phyloP scores from a whole-genome alignment of 2,888 invertebrate species.

The Ormyrus thymus region DNA sequence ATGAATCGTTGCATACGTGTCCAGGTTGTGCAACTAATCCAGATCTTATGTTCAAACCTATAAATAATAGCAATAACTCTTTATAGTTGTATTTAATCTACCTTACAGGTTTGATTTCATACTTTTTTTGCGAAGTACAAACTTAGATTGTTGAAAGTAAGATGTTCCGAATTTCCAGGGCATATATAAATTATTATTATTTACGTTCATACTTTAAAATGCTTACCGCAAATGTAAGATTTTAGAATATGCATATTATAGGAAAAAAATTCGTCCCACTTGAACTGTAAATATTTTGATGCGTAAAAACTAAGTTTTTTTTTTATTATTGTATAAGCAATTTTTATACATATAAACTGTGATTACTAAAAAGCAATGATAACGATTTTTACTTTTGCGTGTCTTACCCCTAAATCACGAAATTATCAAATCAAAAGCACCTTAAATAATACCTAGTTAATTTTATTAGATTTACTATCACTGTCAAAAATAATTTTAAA shows the following conservation, averaged over 20 bases:
- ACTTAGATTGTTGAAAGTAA: conserved; percentile 21
- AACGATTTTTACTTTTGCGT: too few relatives aligned
- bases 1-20: conserved; percentile 95
- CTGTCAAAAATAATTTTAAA: too few relatives aligned
- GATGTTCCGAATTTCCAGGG: conserved; percentile 23
- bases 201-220: conserved; percentile 16
- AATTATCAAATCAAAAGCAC: too few relatives aligned
- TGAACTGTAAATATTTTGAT: conserved; percentile 11
- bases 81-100: conserved; percentile 38
- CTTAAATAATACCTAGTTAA: too few relatives aligned
- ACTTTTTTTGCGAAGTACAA: conserved; percentile 47
- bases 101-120: conserved; percentile 26
- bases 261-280: neutral
- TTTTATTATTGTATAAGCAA: conserved; percentile 17
- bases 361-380: conserved; percentile 2
- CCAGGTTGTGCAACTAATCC: conserved; percentile 93
- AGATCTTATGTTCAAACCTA: conserved; percentile 73
- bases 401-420: too few relatives aligned
- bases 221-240: neutral
- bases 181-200: conserved; percentile 6
- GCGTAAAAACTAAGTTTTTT: neutral
- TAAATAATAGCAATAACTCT: conserved; percentile 45
- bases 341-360: conserved; percentile 9
- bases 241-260: neutral
- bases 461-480: too few relatives aligned